These are phyloP conservation scores for Drosophila paulistorum DNA, from an alignment of 1,140 invertebrate genomes.

Conservation along the genomic window DNA sequence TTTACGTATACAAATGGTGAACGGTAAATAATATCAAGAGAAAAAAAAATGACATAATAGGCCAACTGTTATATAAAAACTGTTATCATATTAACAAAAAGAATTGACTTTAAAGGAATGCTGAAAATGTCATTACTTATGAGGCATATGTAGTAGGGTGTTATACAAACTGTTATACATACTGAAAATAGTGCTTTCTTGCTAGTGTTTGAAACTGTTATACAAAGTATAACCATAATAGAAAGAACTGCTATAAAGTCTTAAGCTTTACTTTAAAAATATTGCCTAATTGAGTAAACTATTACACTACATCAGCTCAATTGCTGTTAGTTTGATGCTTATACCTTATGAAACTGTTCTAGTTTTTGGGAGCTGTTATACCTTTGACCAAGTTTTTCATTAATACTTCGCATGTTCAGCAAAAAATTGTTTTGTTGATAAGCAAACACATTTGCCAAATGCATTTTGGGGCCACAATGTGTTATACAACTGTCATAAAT, in stretches of 20 bases:
- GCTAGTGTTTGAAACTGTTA: neutral
- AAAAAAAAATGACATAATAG: too few species aligned
- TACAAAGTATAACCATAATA: neutral
- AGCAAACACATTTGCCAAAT: neutral
- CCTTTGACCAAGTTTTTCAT: too few species aligned
- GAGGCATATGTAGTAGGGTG: too few species aligned
- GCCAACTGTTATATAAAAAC: neutral
- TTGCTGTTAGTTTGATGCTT: too few species aligned
- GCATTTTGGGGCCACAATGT: neutral
- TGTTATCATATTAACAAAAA: neutral
- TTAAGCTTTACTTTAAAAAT: neutral
- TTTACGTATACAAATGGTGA: neutral
- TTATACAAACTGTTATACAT: neutral
- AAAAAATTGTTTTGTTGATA: neutral
- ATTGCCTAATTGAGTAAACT: neutral
- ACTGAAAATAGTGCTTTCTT: neutral
- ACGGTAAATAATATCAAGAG: too few species aligned
- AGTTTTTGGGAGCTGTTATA: too few species aligned
- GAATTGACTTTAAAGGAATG: neutral
- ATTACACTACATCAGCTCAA: too few species aligned
- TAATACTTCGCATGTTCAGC: too few species aligned
- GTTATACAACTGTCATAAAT: constrained; percentile 14
- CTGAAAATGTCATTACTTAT: neutral
- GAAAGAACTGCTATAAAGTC: neutral
- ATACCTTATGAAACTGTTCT: neutral